A percentile compares a stretch with the other conserved stretches of the same genome.
Evolutionary conservation across 2,113 vertebrate species (phyloP).

Genomic region (Daubentonia madagascariensis): DNA sequence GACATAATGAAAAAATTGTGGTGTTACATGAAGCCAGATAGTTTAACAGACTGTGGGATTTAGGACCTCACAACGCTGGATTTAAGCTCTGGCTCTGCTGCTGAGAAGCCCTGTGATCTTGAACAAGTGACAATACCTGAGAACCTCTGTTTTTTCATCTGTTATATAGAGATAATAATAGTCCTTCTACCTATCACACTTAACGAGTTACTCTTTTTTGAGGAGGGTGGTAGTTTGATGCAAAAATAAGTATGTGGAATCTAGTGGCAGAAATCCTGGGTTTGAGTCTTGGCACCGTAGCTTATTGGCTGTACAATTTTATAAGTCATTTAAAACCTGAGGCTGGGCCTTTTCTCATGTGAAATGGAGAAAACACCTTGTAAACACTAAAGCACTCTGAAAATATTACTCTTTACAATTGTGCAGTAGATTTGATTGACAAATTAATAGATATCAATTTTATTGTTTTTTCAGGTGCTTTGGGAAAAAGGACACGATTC

Average conservation of each 20-base stretch:
- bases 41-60: not conserved
- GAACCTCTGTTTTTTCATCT: not conserved
- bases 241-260: not conserved
- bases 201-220: not conserved
- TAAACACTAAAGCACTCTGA: not conserved
- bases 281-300: not conserved
- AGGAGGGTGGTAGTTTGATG: not conserved
- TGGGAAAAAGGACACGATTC: conserved; percentile 96
- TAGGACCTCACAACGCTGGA: not conserved
- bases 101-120: not conserved
- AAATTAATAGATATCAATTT: not conserved
- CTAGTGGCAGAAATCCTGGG: not conserved
- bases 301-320: not conserved
- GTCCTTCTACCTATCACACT: not conserved
- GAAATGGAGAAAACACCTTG: not conserved
- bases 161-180: not conserved
- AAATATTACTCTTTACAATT: not conserved
- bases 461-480: conserved; percentile 86
- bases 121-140: not conserved
- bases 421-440: not conserved
- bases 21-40: not conserved
- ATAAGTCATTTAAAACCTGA: not conserved
- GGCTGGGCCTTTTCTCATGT: not conserved
- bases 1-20: not conserved
- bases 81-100: not conserved